Conservation (phyloP, 2,113 vertebrate species). For the Calidris pygmaea region DNA sequence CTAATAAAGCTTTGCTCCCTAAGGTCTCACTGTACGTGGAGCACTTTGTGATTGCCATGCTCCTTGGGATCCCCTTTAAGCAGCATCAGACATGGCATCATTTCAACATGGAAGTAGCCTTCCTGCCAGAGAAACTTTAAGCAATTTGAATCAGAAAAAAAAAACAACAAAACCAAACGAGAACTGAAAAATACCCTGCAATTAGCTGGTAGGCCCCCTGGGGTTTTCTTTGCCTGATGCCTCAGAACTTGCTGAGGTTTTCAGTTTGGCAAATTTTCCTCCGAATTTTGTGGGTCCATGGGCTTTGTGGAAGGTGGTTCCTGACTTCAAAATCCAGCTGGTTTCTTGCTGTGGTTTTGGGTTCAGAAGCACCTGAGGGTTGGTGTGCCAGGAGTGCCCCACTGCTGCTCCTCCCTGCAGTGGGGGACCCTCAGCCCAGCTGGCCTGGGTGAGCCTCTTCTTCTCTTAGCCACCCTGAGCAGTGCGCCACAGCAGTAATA, state of each 20-base stretch:
- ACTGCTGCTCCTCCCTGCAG: background rate
- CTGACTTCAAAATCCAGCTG: background rate
- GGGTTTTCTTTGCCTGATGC: background rate
- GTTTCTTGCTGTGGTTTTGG: background rate
- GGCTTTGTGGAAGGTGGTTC: background rate
- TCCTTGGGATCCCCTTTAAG: background rate
- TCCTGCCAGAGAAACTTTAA: background rate
- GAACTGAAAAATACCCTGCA: background rate
- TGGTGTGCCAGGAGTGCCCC: background rate
- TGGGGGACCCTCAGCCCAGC: background rate
- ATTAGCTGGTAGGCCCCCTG: background rate
- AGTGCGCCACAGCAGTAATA: background rate
- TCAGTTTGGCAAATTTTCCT: background rate
- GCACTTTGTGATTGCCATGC: background rate
- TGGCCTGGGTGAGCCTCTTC: background rate
- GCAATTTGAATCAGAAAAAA: background rate
- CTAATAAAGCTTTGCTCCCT: background rate
- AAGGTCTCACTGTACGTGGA: background rate
- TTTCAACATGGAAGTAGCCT: background rate
- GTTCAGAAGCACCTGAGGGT: background rate
- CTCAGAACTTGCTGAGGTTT: background rate
- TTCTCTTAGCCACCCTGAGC: background rate
- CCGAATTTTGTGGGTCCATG: accelerated
- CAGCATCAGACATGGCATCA: background rate
- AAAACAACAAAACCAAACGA: background rate